Evolutionary conservation across 37 sponge, comb jelly and placozoan genomes (phyloP).

Genomic region (Chondrosia reniformis): DNA sequence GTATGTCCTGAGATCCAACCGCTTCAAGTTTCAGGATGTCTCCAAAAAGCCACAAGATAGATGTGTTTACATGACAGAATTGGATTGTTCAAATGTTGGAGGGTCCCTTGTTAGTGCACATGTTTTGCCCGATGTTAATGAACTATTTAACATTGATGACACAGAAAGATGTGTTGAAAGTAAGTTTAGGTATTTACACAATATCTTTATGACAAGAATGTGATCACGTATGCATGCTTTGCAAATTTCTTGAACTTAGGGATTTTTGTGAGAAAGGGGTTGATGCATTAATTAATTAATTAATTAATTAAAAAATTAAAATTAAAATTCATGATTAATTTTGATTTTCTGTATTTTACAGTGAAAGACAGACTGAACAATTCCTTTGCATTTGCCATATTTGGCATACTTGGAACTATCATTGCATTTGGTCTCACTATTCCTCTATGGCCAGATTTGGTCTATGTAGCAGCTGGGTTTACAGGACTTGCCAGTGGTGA

Average conservation of each 20-base stretch:
- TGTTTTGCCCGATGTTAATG: constrained; percentile 27
- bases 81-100: constrained; percentile 32
- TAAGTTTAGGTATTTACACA: constrained; percentile 5
- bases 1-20: background rate
- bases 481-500: constrained; percentile 19
- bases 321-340: background rate
- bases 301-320: background rate
- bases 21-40: background rate
- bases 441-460: constrained; percentile 37
- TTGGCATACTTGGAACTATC: constrained; percentile 56
- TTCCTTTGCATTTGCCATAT: constrained; percentile 43
- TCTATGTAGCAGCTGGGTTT: constrained; percentile 35
- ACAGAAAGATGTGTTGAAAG: constrained; percentile 37
- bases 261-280: background rate
- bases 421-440: constrained; percentile 34
- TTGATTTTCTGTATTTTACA: background rate
- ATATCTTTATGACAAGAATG: background rate
- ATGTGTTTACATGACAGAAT: constrained; percentile 38
- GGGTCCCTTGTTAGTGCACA: constrained; percentile 45
- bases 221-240: background rate
- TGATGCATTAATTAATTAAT: background rate
- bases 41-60: background rate
- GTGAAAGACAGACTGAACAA: constrained; percentile 45
- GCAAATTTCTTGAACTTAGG: background rate
- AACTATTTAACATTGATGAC: constrained; percentile 38